A percentile compares a stretch with the other conserved stretches of the same genome.
Conservation (phyloP, 2,888 invertebrate genomes). For the Xestia c-nigrum region DNA sequence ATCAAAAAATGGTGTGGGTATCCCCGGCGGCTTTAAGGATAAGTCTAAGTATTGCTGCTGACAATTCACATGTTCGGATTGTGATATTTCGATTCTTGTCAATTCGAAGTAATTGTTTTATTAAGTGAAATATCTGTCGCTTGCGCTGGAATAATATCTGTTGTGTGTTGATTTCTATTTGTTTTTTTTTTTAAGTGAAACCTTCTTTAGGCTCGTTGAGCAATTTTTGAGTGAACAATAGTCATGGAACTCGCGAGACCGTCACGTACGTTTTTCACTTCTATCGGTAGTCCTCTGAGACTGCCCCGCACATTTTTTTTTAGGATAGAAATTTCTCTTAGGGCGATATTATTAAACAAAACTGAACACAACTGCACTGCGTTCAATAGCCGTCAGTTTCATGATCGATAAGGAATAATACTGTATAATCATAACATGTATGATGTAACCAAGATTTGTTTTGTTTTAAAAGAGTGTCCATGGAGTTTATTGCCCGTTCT, state of each 20-base stretch:
- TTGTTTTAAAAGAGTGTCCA: no score
- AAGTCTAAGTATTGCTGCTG: not conserved
- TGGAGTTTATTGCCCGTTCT: no score
- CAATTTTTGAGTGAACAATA: no score
- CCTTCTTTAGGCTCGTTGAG: no score
- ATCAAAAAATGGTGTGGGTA: slow-evolving; percentile 10
- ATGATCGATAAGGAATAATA: not conserved
- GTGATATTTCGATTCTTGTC: slow-evolving; percentile 17
- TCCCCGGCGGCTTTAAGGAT: not conserved
- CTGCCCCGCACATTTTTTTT: no score
- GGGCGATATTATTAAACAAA: not conserved
- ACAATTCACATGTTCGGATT: slow-evolving; percentile 14
- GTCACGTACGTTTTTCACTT: no score
- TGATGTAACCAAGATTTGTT: no score
- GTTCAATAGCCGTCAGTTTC: not conserved
- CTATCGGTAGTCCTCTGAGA: no score
- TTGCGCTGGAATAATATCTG: not conserved
- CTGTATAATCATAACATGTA: no score
- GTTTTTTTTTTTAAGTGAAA: not conserved
- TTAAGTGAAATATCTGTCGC: not conserved
- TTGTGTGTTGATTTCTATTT: not conserved
- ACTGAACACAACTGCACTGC: not conserved
- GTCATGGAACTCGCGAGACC: no score
- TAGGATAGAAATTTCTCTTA: not conserved
- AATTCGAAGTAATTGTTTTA: slow-evolving; percentile 27